Percentiles rank a stretch among this genome's conserved stretches.
Conservation (phyloP, 2,113 vertebrate species). For the Pycnonotus jocosus region DNA sequence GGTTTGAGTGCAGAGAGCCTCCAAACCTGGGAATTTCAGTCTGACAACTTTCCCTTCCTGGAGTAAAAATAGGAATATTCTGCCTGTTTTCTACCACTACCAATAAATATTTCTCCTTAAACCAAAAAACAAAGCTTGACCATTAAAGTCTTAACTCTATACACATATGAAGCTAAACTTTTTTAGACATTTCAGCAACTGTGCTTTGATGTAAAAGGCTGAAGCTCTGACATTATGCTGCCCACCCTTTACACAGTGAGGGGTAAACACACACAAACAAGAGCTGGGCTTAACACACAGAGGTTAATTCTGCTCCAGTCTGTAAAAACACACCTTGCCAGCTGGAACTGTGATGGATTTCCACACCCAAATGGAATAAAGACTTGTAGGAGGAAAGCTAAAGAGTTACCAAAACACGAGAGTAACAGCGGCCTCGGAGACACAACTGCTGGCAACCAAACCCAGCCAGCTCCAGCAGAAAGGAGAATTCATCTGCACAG, state of each 20-base stretch:
- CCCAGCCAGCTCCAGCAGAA: neutral
- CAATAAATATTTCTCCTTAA: neutral
- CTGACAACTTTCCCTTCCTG: neutral
- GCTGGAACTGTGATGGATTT: neutral
- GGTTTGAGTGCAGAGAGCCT: neutral
- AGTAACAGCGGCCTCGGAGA: neutral
- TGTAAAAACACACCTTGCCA: neutral
- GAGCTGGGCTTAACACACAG: neutral
- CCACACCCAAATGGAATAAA: neutral
- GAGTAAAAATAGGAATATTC: neutral
- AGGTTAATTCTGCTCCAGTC: accelerated
- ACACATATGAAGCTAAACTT: accelerated
- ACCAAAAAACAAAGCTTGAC: neutral
- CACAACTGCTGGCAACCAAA: neutral
- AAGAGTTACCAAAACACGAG: neutral
- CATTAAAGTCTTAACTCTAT: neutral
- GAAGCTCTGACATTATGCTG: neutral
- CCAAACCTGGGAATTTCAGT: neutral
- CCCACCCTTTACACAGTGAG: neutral
- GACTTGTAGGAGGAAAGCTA: neutral
- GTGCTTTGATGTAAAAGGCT: neutral
- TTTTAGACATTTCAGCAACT: neutral
- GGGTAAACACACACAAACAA: accelerated
- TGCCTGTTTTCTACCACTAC: neutral
- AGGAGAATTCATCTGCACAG: neutral